Evolutionary conservation across 2,888 invertebrate species (phyloP), one percentile per base, ranked within the genome.

Genomic region (Pheosia tremula): DNA sequence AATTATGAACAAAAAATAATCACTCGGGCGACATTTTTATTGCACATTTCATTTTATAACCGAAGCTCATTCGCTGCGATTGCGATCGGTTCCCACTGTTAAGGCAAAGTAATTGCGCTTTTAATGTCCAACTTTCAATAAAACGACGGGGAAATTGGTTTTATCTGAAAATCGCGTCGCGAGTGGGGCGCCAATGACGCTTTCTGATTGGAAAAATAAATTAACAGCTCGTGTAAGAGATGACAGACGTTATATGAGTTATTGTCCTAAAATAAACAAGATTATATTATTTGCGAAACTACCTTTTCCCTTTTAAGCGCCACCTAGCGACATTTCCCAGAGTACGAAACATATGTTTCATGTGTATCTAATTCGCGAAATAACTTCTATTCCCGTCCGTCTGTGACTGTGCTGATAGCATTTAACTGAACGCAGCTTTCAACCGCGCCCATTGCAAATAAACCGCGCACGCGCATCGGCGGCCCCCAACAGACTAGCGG

Each of bases 401-500:
- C 76, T 69, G 71, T 72, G 69, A 63, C 70, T 68, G 76, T 77
- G 74, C 67, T 74, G 78, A 75, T 75, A 73, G 68, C 78, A 72
- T 79, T 79, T 75, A 78, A 75, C 78, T 76, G 79, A 78, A 79
- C 77, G 80, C 75, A 79, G 80, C 80, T 82, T 83, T 83, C 79
- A 82, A 80, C 78, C 63, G 72, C 68, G 75, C 72, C 64, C 72
- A 61, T 75, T 75, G 79, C 85, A 86, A 87, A 87, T 86, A 85
- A 82, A 84, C 81, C 62, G 75, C 71, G 69, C 67, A 58, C 67
- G 73, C 80, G 76, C 80, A 66, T 4, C 53, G 69, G 54, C 79
- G 88, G 87, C 91, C 91, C 91, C 91, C 91, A 80, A 90, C 86
- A 89, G 88, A 91, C 89, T 79, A 78, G 53, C 59, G 47, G 63